Percentiles rank a stretch among this genome's conserved stretches.
Conservation (phyloP, 2,888 invertebrate species). For the Lasiommata megera region DNA sequence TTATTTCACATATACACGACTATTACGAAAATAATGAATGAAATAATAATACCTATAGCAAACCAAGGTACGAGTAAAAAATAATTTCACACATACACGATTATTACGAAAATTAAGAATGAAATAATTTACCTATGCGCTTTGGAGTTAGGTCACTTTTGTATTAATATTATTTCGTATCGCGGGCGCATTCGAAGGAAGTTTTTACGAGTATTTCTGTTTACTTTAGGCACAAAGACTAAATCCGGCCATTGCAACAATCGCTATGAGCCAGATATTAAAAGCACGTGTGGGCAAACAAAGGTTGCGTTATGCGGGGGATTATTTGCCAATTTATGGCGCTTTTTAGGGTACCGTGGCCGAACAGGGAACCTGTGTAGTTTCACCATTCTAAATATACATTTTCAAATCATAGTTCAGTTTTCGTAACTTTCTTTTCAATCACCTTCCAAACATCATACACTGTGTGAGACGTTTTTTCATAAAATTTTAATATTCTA, state of each 20-base stretch:
- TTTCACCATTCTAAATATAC: no score
- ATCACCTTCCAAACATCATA: no score
- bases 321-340: conserved; percentile 81
- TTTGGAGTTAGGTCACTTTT: conserved; percentile 1
- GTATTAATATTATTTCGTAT: conserved; percentile 3
- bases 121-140: neutral
- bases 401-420: no score
- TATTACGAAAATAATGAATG: no score
- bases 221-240: conserved; percentile 76
- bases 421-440: no score
- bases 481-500: no score
- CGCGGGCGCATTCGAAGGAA: conserved; percentile 40
- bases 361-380: neutral
- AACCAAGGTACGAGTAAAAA: no score
- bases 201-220: conserved; percentile 63
- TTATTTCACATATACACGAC: no score
- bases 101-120: no score
- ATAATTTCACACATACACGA: no score
- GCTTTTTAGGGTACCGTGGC: conserved; percentile 50
- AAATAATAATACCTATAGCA: no score
- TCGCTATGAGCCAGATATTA: conserved; percentile 66
- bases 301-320: conserved; percentile 81
- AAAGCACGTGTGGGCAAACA: conserved; percentile 82
- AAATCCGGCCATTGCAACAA: conserved; percentile 71
- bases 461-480: no score